A percentile compares a stretch with the other conserved stretches of the same genome.
phyloP scores from a whole-genome alignment of 2,113 vertebrate genomes.

The Spermophilus dauricus region DNA sequence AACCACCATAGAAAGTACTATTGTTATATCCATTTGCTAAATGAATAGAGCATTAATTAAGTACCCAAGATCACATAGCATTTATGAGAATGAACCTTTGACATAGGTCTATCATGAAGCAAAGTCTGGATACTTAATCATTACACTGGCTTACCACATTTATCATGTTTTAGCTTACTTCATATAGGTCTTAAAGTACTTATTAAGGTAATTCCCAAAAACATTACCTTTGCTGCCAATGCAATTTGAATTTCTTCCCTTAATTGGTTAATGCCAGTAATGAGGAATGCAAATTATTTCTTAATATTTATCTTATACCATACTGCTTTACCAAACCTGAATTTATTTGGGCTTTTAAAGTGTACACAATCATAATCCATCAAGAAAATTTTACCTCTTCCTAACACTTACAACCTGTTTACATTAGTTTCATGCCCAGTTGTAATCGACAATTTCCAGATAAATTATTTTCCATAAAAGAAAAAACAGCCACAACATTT shows the following conservation, averaged over 20 bases:
- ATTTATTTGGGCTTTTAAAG: background rate
- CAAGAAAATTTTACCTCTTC: background rate
- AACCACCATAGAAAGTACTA: background rate
- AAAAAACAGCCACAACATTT: constrained; percentile 7
- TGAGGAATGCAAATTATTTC: background rate
- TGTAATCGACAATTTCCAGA: background rate
- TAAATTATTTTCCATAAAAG: constrained; percentile 37
- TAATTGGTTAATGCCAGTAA: background rate
- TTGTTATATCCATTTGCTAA: background rate
- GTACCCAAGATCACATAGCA: background rate
- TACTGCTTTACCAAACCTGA: background rate
- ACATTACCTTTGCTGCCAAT: background rate
- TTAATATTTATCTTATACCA: background rate
- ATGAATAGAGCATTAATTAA: background rate
- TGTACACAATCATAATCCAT: background rate
- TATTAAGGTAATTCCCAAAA: background rate
- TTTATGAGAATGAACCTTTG: constrained; percentile 20
- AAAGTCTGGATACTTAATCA: constrained; percentile 30
- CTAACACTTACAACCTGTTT: background rate
- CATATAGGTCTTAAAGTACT: background rate
- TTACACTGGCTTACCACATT: background rate
- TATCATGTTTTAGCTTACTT: constrained; percentile 31
- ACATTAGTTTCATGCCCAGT: background rate
- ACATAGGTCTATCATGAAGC: background rate
- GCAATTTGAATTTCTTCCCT: background rate